phyloP scores from a whole-genome alignment of 2,797 vertebrate genomes.

The Bradypodion ventrale region DNA sequence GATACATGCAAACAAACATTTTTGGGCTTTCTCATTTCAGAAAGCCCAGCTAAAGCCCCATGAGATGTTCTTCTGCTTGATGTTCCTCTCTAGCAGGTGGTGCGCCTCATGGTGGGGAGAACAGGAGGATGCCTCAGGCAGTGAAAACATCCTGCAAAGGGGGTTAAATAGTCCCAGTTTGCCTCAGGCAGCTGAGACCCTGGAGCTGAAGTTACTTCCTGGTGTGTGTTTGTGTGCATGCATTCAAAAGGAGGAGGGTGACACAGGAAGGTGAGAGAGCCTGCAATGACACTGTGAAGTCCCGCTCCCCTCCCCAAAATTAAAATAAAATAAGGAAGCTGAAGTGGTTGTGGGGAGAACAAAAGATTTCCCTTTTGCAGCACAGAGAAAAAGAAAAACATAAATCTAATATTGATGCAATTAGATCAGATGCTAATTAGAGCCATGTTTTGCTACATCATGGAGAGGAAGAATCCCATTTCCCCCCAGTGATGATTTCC shows the following conservation, averaged over 20 bases:
- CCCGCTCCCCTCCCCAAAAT: no score
- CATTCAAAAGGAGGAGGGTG: neutral
- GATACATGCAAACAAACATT: neutral
- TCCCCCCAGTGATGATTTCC: neutral
- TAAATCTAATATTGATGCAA: neutral
- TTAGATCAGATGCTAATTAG: neutral
- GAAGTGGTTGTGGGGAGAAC: neutral
- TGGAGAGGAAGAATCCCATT: neutral
- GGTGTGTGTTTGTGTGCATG: neutral
- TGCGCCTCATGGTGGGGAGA: neutral
- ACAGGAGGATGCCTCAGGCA: neutral
- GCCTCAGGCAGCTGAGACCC: neutral
- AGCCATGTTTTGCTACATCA: neutral
- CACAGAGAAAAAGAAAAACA: neutral
- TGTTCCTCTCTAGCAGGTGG: neutral
- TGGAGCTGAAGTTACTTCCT: neutral
- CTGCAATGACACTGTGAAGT: neutral
- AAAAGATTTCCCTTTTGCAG: neutral
- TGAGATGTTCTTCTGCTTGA: neutral
- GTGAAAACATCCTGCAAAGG: conserved; percentile 1
- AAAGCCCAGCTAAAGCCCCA: neutral
- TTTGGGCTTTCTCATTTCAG: neutral
- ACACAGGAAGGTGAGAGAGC: fast-evolving
- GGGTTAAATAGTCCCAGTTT: neutral
- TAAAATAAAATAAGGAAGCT: neutral